phyloP scores from a whole-genome alignment of 1,140 invertebrate genomes.

The Drosophila ironensis region DNA sequence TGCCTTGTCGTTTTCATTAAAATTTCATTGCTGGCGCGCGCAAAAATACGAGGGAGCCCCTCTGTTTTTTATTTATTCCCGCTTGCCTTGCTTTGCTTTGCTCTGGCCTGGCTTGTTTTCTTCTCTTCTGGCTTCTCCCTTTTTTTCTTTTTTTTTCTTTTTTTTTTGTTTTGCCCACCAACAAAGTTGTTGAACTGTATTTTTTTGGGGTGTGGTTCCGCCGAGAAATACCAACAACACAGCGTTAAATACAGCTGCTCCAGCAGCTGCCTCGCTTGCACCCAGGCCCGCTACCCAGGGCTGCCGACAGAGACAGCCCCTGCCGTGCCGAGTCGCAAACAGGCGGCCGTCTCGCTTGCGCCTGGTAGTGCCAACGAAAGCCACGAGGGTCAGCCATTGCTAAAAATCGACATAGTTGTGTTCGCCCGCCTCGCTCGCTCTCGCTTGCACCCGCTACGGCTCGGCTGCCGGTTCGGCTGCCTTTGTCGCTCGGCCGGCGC shows the following conservation, averaged over 20 bases:
- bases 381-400: conserved; percentile 60
- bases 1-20: conserved; percentile 73
- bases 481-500: conserved; percentile 28
- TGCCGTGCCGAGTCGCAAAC: too few species aligned
- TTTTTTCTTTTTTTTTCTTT: conserved; percentile 3
- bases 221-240: conserved; percentile 52
- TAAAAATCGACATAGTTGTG: conserved; percentile 43
- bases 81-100: too few species aligned
- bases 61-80: conserved; percentile 11
- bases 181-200: conserved; percentile 60
- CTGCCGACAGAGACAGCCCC: background rate
- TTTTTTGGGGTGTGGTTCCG: conserved; percentile 69
- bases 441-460: conserved; percentile 41
- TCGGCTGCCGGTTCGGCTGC: conserved; percentile 33
- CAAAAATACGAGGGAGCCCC: conserved; percentile 54
- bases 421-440: conserved; percentile 14
- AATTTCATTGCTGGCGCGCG: conserved; percentile 71
- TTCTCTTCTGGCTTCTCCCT: background rate
- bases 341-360: conserved; percentile 22
- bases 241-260: conserved; percentile 71
- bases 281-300: background rate
- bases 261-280: conserved; percentile 28
- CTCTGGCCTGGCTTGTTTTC: too few species aligned
- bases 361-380: background rate
- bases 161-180: conserved; percentile 4